Base-by-base conservation (phyloP, 2,113 vertebrate genomes). In the Nymphicus hollandicus region DNA sequence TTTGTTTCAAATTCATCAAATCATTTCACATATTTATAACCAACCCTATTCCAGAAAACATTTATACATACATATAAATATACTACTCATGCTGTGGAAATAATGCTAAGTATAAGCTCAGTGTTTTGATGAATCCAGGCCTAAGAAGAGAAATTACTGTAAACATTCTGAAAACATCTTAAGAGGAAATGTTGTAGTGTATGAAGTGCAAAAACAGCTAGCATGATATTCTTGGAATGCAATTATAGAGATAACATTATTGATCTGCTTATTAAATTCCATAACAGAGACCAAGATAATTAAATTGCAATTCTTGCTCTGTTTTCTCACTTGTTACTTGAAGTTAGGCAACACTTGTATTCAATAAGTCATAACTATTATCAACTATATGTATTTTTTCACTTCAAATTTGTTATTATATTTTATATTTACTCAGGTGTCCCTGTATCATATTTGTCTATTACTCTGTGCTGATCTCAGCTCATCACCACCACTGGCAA, bases 41-140 rank as follows among this genome's bases (percentile, higher is more conserved):
- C 17, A 95, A 44, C 17, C 9, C n/a, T 58, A 63, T 70, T 92
- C 87, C 72, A 82, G 81, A 93, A 95, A 97, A 94, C 70, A 93
- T 85, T 92, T 94, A 87, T 87, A 81, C 49, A 92, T 88, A 81
- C 63, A 89, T 73, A 89, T 85, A 95, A 91, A 95, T 93, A 84
- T 39, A 87, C 79, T 80, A 91, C 66, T 92, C 60, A 82, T 95
- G 89, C 81, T 91, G 47, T 71, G 78, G 94, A 94, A 91, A 93
- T 87, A 94, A 97, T 89, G 87, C 63, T 95, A 92, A 92, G 84
- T 87, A 79, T 95, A 89, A 91, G 41, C 61, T 93, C 81, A 86
- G 66, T 94, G 89, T 95, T 97, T 95, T 92, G 91, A 92, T 95
- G 78, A 97, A 94, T 95, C 37, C 74, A 87, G 91, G 71, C 81